Evolutionary conservation across 2,113 vertebrate species (phyloP), one percentile per base, ranked within the genome.

Genomic region (Leucoraja erinaceus): DNA sequence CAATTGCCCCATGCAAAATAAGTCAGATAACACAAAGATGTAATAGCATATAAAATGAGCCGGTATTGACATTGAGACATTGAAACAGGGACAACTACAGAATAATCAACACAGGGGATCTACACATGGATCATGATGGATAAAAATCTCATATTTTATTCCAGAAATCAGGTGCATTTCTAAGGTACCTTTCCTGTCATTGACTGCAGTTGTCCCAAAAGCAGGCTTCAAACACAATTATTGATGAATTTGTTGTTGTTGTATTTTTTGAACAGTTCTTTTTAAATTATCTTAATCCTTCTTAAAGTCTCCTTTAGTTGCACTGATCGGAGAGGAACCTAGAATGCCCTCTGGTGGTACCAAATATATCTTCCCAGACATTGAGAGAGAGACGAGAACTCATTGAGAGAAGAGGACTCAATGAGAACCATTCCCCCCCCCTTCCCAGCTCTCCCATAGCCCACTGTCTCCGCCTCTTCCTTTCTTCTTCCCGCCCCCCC

Each of bases 171-270:
- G 68, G 47, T 10, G 28, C 38, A 72, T 54, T 91, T 91, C 68
- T 72, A 91, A 91, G 90, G 90, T 91, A 91, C 90, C 90, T 91
- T 68, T 91, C 90, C 90, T 91, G 90, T 91, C 38, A 25, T 25
- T 38, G 25, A 5, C 25, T 20, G 38, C 33, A 25, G 88, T 38
- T 70, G 63, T 18, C 68, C 90, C 66, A 66, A 74, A 74, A n/a
- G 90, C 33, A 54, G 63, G 31, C 9, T 72, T 91, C 68, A 54
- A 47, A 47, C 38, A 74, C 33, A 54, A 2, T 91, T 47, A 72
- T 0, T 18, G 8, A 38, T 90, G n/a, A 72, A 66, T 90, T 7
- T 33, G 38, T 33, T 38, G 22, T 90, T 25, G 66, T 47, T 70
- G 31, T 11, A 84, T 22, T 14, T 59, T 56, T 61, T n/a, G 22